A percentile compares a stretch with the other conserved stretches of the same genome.
Evolutionary conservation across 2,113 vertebrate genomes (phyloP).

Genomic region (Opisthocomus hoazin): DNA sequence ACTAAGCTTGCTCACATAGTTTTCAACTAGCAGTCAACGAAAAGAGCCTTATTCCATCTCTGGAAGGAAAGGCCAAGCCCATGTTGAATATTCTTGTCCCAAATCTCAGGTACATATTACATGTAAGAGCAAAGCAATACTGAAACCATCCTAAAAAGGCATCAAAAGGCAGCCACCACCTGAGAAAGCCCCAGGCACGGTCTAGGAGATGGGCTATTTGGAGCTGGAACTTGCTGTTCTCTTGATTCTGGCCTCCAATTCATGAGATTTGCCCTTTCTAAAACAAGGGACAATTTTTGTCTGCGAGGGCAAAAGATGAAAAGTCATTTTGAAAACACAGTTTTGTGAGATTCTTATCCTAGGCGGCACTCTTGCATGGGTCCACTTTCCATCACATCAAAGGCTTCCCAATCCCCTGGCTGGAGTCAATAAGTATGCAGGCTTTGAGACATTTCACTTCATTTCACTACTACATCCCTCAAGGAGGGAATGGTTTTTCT

Average conservation of each 20-base stretch:
- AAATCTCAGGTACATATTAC: background rate
- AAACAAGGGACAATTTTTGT: background rate
- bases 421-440: background rate
- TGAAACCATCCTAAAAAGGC: background rate
- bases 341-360: background rate
- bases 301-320: background rate
- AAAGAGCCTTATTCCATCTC: background rate
- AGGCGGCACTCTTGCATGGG: background rate
- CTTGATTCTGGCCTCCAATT: background rate
- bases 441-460: background rate
- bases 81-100: background rate
- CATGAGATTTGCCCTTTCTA: background rate
- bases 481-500: background rate
- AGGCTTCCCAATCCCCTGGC: background rate
- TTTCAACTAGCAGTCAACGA: background rate
- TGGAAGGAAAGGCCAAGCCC: background rate
- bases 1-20: background rate
- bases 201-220: background rate
- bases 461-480: background rate
- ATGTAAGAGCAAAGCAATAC: background rate
- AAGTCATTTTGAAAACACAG: background rate
- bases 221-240: background rate
- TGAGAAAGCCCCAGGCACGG: background rate
- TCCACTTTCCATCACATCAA: background rate
- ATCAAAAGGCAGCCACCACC: background rate